A percentile compares a stretch with the other conserved stretches of the same genome.
These are phyloP conservation scores for Cryptoleucopteryx plumbea DNA, from an alignment of 2,113 vertebrate species.

Conservation along the genomic window DNA sequence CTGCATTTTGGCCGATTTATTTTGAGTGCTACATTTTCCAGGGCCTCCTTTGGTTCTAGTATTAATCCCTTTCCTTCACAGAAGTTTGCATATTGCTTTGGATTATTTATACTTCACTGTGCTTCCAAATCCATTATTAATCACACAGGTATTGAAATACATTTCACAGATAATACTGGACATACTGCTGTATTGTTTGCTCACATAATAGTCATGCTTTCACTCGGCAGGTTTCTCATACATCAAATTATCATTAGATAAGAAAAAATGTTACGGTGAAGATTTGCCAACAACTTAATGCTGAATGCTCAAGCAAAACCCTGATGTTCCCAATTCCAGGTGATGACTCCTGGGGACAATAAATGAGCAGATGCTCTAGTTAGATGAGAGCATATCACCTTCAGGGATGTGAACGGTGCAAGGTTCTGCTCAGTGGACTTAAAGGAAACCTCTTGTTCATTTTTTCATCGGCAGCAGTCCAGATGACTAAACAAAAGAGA, in stretches of 20 bases:
- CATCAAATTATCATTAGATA: slow-evolving; percentile 68
- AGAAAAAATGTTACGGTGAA: slow-evolving; percentile 36
- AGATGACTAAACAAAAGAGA: slow-evolving; percentile 38
- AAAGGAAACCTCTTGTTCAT: slow-evolving; percentile 44
- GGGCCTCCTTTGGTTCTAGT: background rate
- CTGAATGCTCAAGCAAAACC: slow-evolving; percentile 24
- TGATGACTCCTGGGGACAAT: slow-evolving; percentile 62
- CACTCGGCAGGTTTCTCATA: slow-evolving; percentile 56
- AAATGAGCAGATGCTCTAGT: slow-evolving; percentile 60
- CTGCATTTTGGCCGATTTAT: slow-evolving; percentile 21
- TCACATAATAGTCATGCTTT: slow-evolving; percentile 40
- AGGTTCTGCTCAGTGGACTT: slow-evolving; percentile 43
- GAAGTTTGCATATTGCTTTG: slow-evolving; percentile 50
- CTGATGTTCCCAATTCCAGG: slow-evolving; percentile 51
- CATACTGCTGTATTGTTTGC: slow-evolving; percentile 57
- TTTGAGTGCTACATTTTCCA: slow-evolving; percentile 21
- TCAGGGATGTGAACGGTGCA: slow-evolving; percentile 45
- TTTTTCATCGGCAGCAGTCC: slow-evolving; percentile 40
- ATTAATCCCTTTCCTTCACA: slow-evolving; percentile 35
- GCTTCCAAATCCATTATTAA: slow-evolving; percentile 63
- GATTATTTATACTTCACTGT: slow-evolving; percentile 54
- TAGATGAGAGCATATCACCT: slow-evolving; percentile 59
- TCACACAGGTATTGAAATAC: slow-evolving; percentile 66
- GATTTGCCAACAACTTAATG: slow-evolving; percentile 58
- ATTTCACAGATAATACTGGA: slow-evolving; percentile 59